Percentiles rank a stretch among this genome's conserved stretches.
Conservation (phyloP, 2,888 invertebrate genomes). For the Catotricha subobsoleta region DNA sequence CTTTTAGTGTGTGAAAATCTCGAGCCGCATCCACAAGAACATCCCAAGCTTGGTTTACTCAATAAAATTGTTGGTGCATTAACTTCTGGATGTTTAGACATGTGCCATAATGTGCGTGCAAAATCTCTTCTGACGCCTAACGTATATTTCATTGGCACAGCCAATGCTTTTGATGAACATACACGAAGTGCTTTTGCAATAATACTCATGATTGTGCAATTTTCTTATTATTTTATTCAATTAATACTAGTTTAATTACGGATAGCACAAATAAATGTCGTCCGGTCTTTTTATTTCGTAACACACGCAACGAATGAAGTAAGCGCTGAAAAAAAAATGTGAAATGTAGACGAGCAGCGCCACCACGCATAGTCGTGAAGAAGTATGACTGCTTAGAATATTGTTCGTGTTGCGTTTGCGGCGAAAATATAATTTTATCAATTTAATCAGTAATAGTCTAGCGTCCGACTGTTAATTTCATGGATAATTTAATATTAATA, state of each 20-base stretch:
- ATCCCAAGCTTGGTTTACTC: conserved; percentile 40
- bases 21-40: conserved; percentile 48
- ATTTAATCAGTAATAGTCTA: no score
- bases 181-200: conserved; percentile 41
- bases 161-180: conserved; percentile 18
- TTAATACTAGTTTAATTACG: neutral
- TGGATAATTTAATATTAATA: no score
- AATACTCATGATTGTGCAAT: conserved; percentile 41
- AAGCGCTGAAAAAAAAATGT: no score
- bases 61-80: conserved; percentile 27
- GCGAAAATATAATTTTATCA: no score
- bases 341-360: no score
- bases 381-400: no score
- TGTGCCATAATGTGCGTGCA: conserved; percentile 54
- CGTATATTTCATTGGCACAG: conserved; percentile 18
- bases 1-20: conserved; percentile 18
- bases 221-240: conserved; percentile 11
- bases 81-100: conserved; percentile 32
- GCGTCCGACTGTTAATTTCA: no score
- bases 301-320: no score
- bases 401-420: no score
- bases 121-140: conserved; percentile 39
- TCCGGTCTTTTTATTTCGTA: no score
- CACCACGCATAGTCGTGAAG: no score
- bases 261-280: no score